Evolutionary conservation across 2,797 vertebrate species (phyloP), one percentile per base, ranked within the genome.

Genomic region (Oreortyx pictus): DNA sequence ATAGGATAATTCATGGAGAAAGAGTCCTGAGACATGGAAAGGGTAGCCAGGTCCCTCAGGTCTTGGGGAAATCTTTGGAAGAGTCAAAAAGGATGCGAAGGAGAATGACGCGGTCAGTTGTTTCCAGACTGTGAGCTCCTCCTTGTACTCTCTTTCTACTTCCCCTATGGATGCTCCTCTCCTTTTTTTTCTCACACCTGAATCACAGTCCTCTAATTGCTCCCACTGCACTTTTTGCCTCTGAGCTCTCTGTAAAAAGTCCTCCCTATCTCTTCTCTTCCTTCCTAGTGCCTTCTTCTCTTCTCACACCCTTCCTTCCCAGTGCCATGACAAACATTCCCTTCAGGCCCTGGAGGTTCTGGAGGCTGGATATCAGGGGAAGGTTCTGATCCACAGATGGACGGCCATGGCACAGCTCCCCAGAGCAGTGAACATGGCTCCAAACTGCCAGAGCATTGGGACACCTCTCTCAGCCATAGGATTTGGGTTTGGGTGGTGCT

Each of bases 201-300:
- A 86, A 88, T 90, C 81, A 59, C 75, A 86, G 65, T 33, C 25
- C 25, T 71, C 37, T 95, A 84, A 90, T 92, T 92, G 35, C 71
- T 94, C 92, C 89, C 92, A 72, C 70, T 75, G 86, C 86, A 54
- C 59, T 83, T 77, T 73, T 77, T 0, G 14, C 41, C 74, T 90
- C 91, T 88, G 81, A 83, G 90, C 59, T 75, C 19, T 0, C 70
- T 49, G 19, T 15, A 37, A 52, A 54, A 12, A 0, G 0, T 64
- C n/a, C 43, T 88, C n/a, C 54, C 37, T 37, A 0, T 12, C 54
- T 25, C 74, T 7, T 23, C 77, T 41, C 49, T 88, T 73, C 80
- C 57, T 60, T 68, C 49, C 59, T 17, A 27, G n/a, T 20, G 4
- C 6, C 41, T 83, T 57, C 31, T 89, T 62, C 62, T 61, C 50